Conservation (phyloP, 1,140 invertebrate species). For the Neodiprion pinetum region DNA sequence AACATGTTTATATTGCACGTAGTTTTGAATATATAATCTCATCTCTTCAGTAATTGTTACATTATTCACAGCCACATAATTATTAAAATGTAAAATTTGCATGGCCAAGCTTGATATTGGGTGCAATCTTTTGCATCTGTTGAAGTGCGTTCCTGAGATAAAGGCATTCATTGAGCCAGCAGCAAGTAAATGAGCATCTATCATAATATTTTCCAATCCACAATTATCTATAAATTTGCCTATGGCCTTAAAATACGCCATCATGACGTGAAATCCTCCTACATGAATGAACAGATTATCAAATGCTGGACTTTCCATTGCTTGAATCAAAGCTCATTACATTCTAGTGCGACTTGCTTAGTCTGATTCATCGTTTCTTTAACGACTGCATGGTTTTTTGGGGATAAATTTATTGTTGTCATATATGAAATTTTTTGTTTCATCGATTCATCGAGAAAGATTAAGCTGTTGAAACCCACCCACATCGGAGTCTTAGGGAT, state of each 20-base stretch:
- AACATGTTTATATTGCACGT: neutral
- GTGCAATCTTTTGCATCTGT: constrained; percentile 47
- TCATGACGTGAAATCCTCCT: constrained; percentile 59
- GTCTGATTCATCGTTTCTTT: constrained; percentile 48
- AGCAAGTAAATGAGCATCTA: constrained; percentile 39
- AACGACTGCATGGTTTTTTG: constrained; percentile 44
- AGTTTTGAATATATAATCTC: constrained; percentile 8
- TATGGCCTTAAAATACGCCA: constrained; percentile 50
- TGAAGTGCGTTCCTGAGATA: constrained; percentile 45
- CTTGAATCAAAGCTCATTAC: constrained; percentile 48
- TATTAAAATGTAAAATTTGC: constrained; percentile 37
- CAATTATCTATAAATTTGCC: constrained; percentile 39
- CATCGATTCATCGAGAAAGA: constrained; percentile 28
- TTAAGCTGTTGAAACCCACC: constrained; percentile 31
- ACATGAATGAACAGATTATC: constrained; percentile 60
- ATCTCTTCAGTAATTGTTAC: constrained; percentile 30
- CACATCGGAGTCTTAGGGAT: constrained; percentile 33
- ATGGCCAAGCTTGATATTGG: constrained; percentile 40
- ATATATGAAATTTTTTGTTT: constrained; percentile 48
- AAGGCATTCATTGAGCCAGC: constrained; percentile 43
- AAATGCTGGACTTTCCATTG: constrained; percentile 41
- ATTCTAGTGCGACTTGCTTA: constrained; percentile 40
- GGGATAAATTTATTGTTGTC: constrained; percentile 49
- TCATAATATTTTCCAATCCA: constrained; percentile 38
- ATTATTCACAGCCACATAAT: constrained; percentile 30